Percentiles rank a stretch among this genome's conserved stretches.
phyloP scores from a whole-genome alignment of 2,797 vertebrate species.

The Enteromius unitaeniatus region DNA sequence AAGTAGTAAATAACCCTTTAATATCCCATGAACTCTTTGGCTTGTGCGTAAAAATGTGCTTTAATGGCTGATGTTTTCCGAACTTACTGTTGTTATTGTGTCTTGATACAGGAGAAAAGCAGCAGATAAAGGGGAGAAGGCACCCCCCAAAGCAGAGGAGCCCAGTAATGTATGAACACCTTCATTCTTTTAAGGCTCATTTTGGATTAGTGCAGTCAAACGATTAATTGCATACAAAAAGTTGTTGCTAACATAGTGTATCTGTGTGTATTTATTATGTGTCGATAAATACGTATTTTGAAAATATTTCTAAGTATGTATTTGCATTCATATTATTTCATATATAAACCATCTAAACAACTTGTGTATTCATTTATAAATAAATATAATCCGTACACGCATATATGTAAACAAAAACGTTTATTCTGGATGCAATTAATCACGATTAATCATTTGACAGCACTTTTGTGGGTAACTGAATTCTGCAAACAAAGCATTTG shows the following conservation, averaged over 20 bases:
- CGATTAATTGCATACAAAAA: neutral
- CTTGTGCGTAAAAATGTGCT: neutral
- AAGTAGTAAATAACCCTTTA: neutral
- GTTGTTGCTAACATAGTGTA: neutral
- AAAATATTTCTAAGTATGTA: no score
- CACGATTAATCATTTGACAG: no score
- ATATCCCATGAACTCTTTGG: neutral
- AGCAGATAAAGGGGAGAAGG: slow-evolving; percentile 77
- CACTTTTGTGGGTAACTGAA: neutral
- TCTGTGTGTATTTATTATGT: neutral
- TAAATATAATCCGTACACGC: no score
- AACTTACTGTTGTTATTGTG: neutral
- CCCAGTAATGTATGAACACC: slow-evolving; percentile 69
- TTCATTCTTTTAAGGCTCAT: slow-evolving; percentile 9
- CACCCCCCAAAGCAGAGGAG: slow-evolving; percentile 73
- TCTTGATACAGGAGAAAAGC: slow-evolving; percentile 78
- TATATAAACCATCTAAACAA: no score
- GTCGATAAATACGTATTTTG: no score
- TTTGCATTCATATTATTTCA: no score
- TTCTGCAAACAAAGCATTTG: neutral
- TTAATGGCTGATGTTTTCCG: neutral
- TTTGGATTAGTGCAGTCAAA: neutral
- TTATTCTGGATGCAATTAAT: no score
- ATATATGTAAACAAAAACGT: no score
- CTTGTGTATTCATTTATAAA: no score